Conservation (phyloP, 2,797 vertebrate genomes). For the Galaxias olidus region DNA sequence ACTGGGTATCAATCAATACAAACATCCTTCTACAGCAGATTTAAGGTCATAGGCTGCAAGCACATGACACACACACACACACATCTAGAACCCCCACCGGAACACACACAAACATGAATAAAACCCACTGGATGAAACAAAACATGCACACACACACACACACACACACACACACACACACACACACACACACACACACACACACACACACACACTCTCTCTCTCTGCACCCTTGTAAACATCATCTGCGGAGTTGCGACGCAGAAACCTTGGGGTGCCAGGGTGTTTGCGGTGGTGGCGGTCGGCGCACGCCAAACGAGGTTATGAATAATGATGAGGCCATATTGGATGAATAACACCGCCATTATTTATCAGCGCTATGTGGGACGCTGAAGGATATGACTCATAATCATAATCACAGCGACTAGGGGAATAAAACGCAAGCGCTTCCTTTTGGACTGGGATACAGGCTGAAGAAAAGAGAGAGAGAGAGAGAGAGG, state of each 20-base stretch:
- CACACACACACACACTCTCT: not conserved
- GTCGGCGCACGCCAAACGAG: not conserved
- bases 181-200: not conserved
- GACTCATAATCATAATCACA: not conserved
- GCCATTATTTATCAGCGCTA: too few relatives aligned
- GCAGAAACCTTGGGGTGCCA: not conserved
- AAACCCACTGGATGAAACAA: too few relatives aligned
- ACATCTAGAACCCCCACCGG: not conserved
- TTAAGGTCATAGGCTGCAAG: slow-evolving; percentile 44
- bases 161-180: not conserved
- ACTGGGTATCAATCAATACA: slow-evolving; percentile 68
- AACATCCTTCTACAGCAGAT: slow-evolving; percentile 63
- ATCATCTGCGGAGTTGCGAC: too few relatives aligned
- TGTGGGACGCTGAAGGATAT: not conserved
- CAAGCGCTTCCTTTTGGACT: too few relatives aligned
- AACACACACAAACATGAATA: slow-evolving; percentile 1
- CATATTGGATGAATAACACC: not conserved
- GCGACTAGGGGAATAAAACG: too few relatives aligned
- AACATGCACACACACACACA: not conserved
- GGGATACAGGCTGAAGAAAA: too few relatives aligned
- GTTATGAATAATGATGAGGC: not conserved
- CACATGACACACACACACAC: slow-evolving; percentile 17
- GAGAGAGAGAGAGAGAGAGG: too few relatives aligned
- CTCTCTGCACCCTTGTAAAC: too few relatives aligned
- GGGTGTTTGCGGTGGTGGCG: not conserved